Evolutionary conservation across 2,113 vertebrate genomes (phyloP), one percentile per base, ranked within the genome.

Genomic region (Sula dactylatra): DNA sequence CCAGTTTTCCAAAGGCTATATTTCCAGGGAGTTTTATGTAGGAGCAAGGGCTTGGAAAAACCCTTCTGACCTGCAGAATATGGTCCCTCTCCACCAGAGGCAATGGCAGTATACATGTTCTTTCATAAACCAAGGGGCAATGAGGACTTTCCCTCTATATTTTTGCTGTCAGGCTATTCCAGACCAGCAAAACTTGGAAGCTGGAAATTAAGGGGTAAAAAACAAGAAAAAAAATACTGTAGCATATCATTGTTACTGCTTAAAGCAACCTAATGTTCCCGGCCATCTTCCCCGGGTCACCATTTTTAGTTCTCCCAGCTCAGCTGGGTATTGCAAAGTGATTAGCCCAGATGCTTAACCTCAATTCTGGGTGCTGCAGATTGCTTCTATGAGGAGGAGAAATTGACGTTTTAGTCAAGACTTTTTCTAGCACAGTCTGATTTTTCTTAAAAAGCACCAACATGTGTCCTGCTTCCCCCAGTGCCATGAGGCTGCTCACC

Each of bases 271-370:
- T 38, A 73, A 69, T 45, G 8, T 86, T 92, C 55, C 19, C 72
- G 83, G 47, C 2, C 72, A 93, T 26, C 32, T 94, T 83, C 31
- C 55, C 10, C 17, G 9, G 29, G 21, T 90, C 71, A 82, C 67
- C 24, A 74, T 59, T 73, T 62, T 71, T 90, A 96, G 88, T 93
- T 96, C 55, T 83, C 29, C 50, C 38, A 55, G 88, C 38, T 94
- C 79, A 90, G 82, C 44, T 74, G 67, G 54, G 82, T 88, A 94
- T 84, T 81, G 29, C 8, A 4, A 93, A 90, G 34, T 8, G 15
- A 90, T 92, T 88, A 93, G 72, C 36, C 42, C 59, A 93, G 74
- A 83, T 64, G 31, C 70, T 95, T 96, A 89, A 94, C 81, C 81
- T 89, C 77, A 93, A 64, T 93, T 97, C 86, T 52, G 21, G 42